Evolutionary conservation across 1,140 invertebrate species (phyloP).

Genomic region (Brachionus asplanchnoidis): DNA sequence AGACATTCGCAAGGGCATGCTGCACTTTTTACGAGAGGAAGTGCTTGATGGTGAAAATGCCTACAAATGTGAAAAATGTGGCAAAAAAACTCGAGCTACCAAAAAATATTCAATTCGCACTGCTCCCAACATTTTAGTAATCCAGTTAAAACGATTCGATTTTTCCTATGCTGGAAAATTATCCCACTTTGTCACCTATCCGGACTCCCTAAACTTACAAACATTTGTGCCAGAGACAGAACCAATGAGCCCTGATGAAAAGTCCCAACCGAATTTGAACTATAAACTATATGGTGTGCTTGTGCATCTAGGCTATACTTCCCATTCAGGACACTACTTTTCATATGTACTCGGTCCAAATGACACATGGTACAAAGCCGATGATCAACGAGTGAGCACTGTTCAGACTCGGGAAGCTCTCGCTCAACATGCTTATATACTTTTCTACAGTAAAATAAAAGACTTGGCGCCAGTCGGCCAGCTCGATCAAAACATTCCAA

Average conservation of each 20-base stretch:
- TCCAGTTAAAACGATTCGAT: conserved; percentile 35
- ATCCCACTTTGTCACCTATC: conserved; percentile 34
- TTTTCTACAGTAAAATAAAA: conserved; percentile 33
- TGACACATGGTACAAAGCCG: conserved; percentile 36
- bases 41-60: conserved; percentile 65
- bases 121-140: conserved; percentile 28
- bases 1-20: conserved; percentile 26
- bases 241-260: not conserved
- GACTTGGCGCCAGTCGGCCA: not conserved
- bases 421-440: conserved; percentile 33
- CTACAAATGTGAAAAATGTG: conserved; percentile 75
- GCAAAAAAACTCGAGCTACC: conserved; percentile 12
- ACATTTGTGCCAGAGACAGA: not conserved
- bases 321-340: conserved; percentile 40
- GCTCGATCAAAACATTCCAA: conserved; percentile 10
- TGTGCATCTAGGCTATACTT: conserved; percentile 21
- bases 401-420: not conserved
- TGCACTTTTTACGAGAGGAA: conserved; percentile 58
- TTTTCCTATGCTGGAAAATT: conserved; percentile 39
- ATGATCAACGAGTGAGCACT: conserved; percentile 13
- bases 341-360: conserved; percentile 20
- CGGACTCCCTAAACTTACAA: not conserved
- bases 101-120: conserved; percentile 34
- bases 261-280: not conserved
- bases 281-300: conserved; percentile 40